Base-by-base conservation (phyloP, 2,797 vertebrate genomes). In the Neosalanx taihuensis region DNA sequence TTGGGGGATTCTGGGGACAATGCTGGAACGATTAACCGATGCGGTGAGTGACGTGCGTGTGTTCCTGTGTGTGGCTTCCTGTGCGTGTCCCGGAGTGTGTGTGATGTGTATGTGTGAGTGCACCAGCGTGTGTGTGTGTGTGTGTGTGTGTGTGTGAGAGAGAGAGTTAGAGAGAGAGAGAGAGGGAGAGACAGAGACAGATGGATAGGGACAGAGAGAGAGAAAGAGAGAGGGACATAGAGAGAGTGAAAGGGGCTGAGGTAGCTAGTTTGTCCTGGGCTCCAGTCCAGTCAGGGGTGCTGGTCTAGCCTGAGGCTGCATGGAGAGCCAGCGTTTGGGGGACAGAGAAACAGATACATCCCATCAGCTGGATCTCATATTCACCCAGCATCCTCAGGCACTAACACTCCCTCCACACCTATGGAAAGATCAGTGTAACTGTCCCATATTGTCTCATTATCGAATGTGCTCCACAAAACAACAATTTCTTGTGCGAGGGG, bases 11-110 rank as follows among this genome's bases (percentile, higher is more conserved):
- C 68, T 83, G 83, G 2, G 67, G 83, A 88, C 80, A 76, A 30
- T 84, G 83, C 88, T 79, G 73, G 84, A 89, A 89, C 76, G 80
- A 79, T 81, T 79, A 74, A 80, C 69, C 17, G 33, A 6, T 17
- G 41, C 1, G 41, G 3, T 23, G 33, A 33, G 18, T 37, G 33
- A 13, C 29, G 29, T 33, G 60, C 18, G 30, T 17, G 58, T 37
- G n/a, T 41, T 17, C 17, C n/a, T 74, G 49, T 37, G 67, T 35
- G 30, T 69, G 30, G 58, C 15, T 58, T 51, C 57, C 29, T 69
- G 51, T 68, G 49, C 35, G 67, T 30, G 67, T 41, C 35, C 26
- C 6, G 29, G 66, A 30, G 46, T 67, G 49, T 67, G 46, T 56
- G 41, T 31, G 37, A n/a, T 49, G 64, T 46, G 64, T 41, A 18